phyloP scores from a whole-genome alignment of 1,140 invertebrate genomes.

The Lepeophtheirus salmonis region DNA sequence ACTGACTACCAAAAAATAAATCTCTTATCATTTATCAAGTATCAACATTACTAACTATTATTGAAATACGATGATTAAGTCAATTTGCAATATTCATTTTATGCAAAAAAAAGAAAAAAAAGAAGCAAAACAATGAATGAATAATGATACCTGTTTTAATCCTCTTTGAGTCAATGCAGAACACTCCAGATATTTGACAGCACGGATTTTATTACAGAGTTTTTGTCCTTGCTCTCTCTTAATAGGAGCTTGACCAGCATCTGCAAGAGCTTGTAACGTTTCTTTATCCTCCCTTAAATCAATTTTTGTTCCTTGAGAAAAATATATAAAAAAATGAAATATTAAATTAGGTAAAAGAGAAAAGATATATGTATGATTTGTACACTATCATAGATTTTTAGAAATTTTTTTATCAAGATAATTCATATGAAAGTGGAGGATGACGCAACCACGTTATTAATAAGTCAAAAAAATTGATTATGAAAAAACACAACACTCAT shows the following conservation, averaged over 20 bases:
- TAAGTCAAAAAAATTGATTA: no score
- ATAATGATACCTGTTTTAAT: constrained; percentile 81
- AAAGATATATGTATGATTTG: constrained; percentile 1
- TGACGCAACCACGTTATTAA: no score
- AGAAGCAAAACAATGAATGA: no score
- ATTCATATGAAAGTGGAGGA: no score
- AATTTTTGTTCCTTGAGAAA: constrained; percentile 78
- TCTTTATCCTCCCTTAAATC: constrained; percentile 85
- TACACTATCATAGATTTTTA: no score
- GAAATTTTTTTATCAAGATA: no score
- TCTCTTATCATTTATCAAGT: neutral
- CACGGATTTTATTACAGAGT: constrained; percentile 85
- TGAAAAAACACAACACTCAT: no score
- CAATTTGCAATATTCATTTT: constrained; percentile 6
- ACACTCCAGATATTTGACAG: constrained; percentile 96
- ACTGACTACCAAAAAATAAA: no score
- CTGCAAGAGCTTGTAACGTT: constrained; percentile 65
- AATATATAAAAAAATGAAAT: constrained; percentile 19
- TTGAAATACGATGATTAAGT: constrained; percentile 3
- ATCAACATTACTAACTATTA: neutral
- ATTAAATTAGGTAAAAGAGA: constrained; percentile 3
- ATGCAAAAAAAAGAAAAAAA: neutral
- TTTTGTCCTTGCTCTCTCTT: constrained; percentile 88
- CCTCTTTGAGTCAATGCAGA: constrained; percentile 93
- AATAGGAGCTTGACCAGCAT: constrained; percentile 80